phyloP scores from a whole-genome alignment of 2,888 invertebrate genomes.

The Listrodromus nycthemerus region DNA sequence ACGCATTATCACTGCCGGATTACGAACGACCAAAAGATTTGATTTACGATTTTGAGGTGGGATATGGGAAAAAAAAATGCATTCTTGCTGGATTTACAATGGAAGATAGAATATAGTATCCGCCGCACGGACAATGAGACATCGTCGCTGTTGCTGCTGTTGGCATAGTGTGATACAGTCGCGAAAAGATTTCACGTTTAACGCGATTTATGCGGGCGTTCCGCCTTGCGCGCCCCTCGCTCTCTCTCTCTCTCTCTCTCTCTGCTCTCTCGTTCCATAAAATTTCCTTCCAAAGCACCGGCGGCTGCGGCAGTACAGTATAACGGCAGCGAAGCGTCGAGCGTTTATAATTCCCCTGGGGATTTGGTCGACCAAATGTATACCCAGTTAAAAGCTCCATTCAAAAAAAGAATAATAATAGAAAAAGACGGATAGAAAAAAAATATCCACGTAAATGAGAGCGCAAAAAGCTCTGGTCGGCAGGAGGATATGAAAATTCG shows the following conservation, averaged over 20 bases:
- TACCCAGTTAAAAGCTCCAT: constrained; percentile 63
- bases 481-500: constrained; percentile 53
- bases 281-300: constrained; percentile 62
- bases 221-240: constrained; percentile 53
- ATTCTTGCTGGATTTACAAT: constrained; percentile 35
- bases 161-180: constrained; percentile 59
- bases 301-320: constrained; percentile 46
- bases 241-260: constrained; percentile 52
- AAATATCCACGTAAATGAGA: constrained; percentile 29
- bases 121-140: constrained; percentile 53
- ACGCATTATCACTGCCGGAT: not conserved
- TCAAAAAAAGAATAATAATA: constrained; percentile 14
- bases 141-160: constrained; percentile 44
- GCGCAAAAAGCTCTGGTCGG: constrained; percentile 31
- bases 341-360: constrained; percentile 65
- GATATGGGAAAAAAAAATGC: constrained; percentile 18
- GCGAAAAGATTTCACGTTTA: constrained; percentile 66
- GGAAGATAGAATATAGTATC: constrained; percentile 10
- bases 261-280: constrained; percentile 48
- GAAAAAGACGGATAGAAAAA: constrained; percentile 50
- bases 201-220: constrained; percentile 63
- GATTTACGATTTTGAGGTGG: constrained; percentile 41
- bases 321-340: constrained; percentile 58
- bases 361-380: constrained; percentile 63
- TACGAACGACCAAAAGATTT: constrained; percentile 27